Conservation (phyloP, 2,113 vertebrate species). For the Hiodon alosoides region DNA sequence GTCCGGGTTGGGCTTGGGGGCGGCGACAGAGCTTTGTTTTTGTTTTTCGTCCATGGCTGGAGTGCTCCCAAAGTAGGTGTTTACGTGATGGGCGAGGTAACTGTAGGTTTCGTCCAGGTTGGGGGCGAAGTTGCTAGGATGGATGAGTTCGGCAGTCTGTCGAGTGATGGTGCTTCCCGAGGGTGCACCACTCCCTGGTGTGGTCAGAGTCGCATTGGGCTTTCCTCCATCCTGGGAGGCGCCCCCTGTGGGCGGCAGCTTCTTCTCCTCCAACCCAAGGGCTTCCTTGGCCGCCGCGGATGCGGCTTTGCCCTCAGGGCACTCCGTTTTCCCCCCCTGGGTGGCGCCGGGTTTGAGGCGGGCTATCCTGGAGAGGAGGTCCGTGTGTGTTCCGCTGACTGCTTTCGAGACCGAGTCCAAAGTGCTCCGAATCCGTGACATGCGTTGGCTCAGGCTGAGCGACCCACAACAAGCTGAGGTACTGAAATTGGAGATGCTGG, state of each 20-base stretch:
- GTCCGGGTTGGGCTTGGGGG: conserved; percentile 19
- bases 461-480: conserved; percentile 73
- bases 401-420: conserved; percentile 84
- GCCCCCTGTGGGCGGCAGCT: conserved; percentile 32
- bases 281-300: conserved; percentile 19
- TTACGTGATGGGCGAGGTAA: conserved; percentile 82
- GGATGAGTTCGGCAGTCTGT: conserved; percentile 66
- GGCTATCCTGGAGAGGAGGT: conserved; percentile 76
- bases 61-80: conserved; percentile 74
- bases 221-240: conserved; percentile 35
- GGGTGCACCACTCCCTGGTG: conserved; percentile 25
- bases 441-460: conserved; percentile 66
- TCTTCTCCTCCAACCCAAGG: conserved; percentile 41
- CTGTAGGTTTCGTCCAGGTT: conserved; percentile 85
- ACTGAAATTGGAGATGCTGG: conserved; percentile 64
- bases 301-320: conserved; percentile 41
- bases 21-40: conserved; percentile 34
- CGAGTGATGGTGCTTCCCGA: conserved; percentile 44
- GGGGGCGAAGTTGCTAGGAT: conserved; percentile 70
- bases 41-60: conserved; percentile 47
- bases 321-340: conserved; percentile 50
- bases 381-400: conserved; percentile 77
- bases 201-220: conserved; percentile 24
- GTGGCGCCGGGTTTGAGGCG: conserved; percentile 67
- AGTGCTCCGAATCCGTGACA: conserved; percentile 84